Percentiles rank a stretch among this genome's conserved stretches.
Evolutionary conservation across 2,797 vertebrate genomes (phyloP).

Genomic region (Peromyscus nudipes): DNA sequence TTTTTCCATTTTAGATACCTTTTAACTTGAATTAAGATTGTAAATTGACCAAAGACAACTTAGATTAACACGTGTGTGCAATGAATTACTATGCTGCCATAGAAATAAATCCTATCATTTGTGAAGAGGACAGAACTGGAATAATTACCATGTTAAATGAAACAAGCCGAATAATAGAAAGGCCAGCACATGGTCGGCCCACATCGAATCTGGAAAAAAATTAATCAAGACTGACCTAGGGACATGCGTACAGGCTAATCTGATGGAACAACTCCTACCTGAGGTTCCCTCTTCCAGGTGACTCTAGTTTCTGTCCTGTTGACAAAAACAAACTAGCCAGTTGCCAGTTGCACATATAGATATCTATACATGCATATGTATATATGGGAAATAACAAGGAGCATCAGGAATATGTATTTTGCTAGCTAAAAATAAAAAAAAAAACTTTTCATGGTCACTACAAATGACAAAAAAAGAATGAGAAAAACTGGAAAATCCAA

Average conservation of each 20-base stretch:
- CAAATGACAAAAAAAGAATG: conserved; percentile 3
- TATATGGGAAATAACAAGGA: neutral
- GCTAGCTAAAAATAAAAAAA: neutral
- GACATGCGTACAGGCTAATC: neutral
- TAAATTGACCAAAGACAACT: neutral
- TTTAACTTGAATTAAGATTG: conserved; percentile 36
- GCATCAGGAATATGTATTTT: neutral
- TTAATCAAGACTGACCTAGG: neutral
- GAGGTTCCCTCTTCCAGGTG: neutral
- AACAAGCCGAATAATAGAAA: neutral
- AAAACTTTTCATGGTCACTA: neutral
- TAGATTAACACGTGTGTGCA: neutral
- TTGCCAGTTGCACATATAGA: no score
- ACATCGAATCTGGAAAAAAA: neutral
- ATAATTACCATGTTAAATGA: neutral
- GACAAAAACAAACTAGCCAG: no score
- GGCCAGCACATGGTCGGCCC: neutral
- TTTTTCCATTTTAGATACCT: neutral
- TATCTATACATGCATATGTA: no score
- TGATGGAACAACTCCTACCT: neutral
- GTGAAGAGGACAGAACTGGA: neutral
- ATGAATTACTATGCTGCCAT: neutral
- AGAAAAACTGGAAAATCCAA: neutral
- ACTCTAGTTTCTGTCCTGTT: neutral
- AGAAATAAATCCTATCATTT: neutral